phyloP scores from a whole-genome alignment of 1,140 invertebrate species.

The Sitophilus oryzae region DNA sequence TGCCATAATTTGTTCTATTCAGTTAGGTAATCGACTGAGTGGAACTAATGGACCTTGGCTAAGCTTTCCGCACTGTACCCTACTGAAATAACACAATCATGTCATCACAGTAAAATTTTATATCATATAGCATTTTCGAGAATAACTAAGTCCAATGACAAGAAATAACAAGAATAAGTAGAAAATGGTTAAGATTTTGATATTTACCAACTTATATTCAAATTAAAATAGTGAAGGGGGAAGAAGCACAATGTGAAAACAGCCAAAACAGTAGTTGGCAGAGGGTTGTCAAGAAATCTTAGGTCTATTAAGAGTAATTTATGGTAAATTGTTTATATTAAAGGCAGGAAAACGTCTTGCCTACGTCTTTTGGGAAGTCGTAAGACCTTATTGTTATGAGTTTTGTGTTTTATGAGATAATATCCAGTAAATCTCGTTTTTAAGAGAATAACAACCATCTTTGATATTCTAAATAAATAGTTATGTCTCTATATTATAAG shows the following conservation, averaged over 20 bases:
- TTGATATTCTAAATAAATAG: too few relatives aligned
- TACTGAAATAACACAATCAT: conserved; percentile 31
- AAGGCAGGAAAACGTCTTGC: conserved; percentile 29
- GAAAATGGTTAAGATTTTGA: too few relatives aligned
- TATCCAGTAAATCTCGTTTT: conserved; percentile 24
- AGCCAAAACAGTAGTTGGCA: too few relatives aligned
- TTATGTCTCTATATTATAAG: too few relatives aligned
- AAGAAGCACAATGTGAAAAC: too few relatives aligned
- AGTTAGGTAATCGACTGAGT: conserved; percentile 41
- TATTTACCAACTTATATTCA: too few relatives aligned
- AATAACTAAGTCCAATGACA: too few relatives aligned
- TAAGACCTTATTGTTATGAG: conserved; percentile 32
- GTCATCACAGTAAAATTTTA: too few relatives aligned
- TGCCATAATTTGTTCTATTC: conserved; percentile 38
- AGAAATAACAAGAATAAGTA: too few relatives aligned
- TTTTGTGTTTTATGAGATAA: conserved; percentile 25
- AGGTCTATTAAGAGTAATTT: conserved; percentile 29
- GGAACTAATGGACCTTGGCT: conserved; percentile 37
- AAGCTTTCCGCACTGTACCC: conserved; percentile 15
- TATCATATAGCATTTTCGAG: too few relatives aligned
- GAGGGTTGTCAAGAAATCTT: too few relatives aligned
- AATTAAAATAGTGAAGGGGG: too few relatives aligned
- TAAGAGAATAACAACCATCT: conserved; percentile 19
- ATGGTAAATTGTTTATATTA: conserved; percentile 33
- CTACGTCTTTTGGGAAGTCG: conserved; percentile 10